Evolutionary conservation across 1,140 invertebrate species (phyloP), one percentile per base, ranked within the genome.

Genomic region (Ostrea denselamellosa): DNA sequence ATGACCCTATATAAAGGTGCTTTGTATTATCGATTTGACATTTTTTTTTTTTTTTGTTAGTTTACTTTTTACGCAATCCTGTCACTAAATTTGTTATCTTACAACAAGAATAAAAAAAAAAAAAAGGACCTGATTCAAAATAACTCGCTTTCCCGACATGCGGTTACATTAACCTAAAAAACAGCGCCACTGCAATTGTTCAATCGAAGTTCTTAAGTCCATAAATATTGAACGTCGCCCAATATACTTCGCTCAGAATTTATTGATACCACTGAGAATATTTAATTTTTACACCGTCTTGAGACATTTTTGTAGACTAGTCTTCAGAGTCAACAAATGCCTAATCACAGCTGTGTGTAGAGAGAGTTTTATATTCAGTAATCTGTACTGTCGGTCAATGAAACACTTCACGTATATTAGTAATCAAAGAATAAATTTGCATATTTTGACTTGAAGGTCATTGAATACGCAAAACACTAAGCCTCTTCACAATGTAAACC

Each of bases 71-170:
- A 28, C 68, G 68, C 28, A 77, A 77, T 77, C 25, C 68, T 77
- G 68, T 77, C 68, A 34, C 68, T 77, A 77, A 77, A 77, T 77
- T 12, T 77, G 28, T 77, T 77, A 77, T 77, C 68, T 77, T 14
- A 34, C 68, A 34, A 28, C 9, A 10, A 34, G 28, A 77, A n/a
- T 62, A 19, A 77, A 77, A 77, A 77, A 71, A 77, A n/a, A 14
- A 19, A 77, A 77, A 77, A 77, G 25, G n/a, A 22, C 25, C 65
- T 8, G 65, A 12, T 28, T 77, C 58, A 77, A 10, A 77, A 77
- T 14, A 34, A 25, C 25, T 34, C 28, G 25, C n/a, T 28, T 0
- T 17, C 25, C 25, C 28, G 68, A 77, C 68, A 77, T 34, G 22
- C 25, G 22, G 68, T 14, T 25, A 77, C 14, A 28, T 77, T 77